These are phyloP conservation scores for Lamellibrachia columna DNA, from an alignment of 2,888 invertebrate genomes.

Conservation along the genomic window DNA sequence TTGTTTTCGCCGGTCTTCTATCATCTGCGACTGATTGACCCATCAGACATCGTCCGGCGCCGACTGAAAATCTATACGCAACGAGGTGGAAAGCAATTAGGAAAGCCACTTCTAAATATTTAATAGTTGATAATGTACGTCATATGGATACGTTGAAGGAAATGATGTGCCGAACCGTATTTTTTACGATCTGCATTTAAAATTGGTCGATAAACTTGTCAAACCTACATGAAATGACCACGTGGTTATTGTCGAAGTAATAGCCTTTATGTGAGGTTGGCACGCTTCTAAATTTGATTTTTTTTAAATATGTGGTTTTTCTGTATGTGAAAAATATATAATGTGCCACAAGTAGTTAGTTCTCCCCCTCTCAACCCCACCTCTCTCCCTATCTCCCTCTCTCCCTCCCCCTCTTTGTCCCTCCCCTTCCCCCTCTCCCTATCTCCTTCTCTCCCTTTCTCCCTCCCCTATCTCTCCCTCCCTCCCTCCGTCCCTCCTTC, in stretches of 20 bases:
- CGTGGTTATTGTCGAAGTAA: background rate
- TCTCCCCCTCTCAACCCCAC: too few species aligned
- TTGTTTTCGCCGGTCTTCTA: background rate
- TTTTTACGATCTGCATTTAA: background rate
- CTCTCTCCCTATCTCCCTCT: too few species aligned
- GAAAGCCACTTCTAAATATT: background rate
- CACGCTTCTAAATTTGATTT: background rate
- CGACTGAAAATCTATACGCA: background rate
- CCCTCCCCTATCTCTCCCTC: background rate
- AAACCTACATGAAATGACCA: background rate
- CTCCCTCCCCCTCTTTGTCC: too few species aligned
- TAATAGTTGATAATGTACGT: background rate
- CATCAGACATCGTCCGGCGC: background rate
- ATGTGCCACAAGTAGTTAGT: background rate
- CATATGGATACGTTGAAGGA: background rate
- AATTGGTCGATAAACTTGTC: background rate
- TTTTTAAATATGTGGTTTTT: background rate
- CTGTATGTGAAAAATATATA: background rate
- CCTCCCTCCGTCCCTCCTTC: background rate
- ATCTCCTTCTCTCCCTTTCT: background rate
- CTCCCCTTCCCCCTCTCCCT: background rate
- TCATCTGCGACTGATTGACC: background rate
- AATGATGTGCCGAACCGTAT: background rate
- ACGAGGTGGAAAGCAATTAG: background rate
- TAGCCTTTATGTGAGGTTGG: background rate